Evolutionary conservation across 2,888 invertebrate species (phyloP), one percentile per base, ranked within the genome.

Genomic region (Steromphala cineraria): DNA sequence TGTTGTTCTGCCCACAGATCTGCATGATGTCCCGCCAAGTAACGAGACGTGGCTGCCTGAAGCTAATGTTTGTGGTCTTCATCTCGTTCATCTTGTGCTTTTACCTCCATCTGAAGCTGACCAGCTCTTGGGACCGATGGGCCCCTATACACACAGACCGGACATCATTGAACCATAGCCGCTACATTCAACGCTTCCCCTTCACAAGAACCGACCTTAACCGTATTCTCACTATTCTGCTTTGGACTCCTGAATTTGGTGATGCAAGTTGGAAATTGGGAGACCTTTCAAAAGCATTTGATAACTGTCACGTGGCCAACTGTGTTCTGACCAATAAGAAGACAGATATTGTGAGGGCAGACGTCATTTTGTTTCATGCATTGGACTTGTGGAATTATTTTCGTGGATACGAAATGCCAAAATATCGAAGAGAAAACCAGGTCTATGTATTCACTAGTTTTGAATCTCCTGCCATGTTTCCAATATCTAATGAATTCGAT

Each of bases 311-410:
- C 0, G 46, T 67, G 36, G 46, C 62, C 15, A 31, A 78, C 40
- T 78, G 78, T 17, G 52, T 52, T 31, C 17, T 78, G 17, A 62
- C 67, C 13, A 52, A 36, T 15, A 17, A 78, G 21, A 78, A 78
- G 46, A 21, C 28, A 7, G 21, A 31, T 17, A 28, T 78, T 2
- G 53, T n/a, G 2, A 8, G 36, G 7, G 19, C 36, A 2, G 62
- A 78, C 67, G 78, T 46, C 7, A 40, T 78, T 1, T n/a, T 78
- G 24, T 78, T 67, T 28, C 78, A 78, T 78, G n/a, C 21, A 7
- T 21, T 10, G 4, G 78, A 78, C 24, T 17, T 78, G 7, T 21
- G 19, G 46, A 56, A 78, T 56, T 10, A n/a, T 28, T 19, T 28
- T 40, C 46, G 55, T 17, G 71, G 71, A 15, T 71, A 71, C 10